A percentile compares a stretch with the other conserved stretches of the same genome.
These are phyloP conservation scores for Hippocampus mohnikei DNA, from an alignment of 2,113 vertebrate species.

Conservation along the genomic window DNA sequence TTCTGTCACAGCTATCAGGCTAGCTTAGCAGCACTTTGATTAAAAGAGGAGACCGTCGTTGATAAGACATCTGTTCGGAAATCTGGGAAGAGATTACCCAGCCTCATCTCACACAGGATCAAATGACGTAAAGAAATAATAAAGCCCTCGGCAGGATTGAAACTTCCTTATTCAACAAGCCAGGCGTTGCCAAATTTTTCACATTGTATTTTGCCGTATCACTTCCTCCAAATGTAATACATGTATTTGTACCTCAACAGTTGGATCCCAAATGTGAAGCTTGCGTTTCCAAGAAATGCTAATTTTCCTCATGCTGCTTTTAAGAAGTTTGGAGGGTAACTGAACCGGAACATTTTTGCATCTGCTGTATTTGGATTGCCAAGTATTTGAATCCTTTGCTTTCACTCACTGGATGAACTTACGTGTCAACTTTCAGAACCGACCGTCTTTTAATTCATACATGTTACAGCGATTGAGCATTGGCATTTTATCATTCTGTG, in stretches of 20 bases:
- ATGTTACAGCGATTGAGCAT: not conserved
- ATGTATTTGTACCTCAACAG: not conserved
- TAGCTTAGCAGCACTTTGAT: slow-evolving; percentile 72
- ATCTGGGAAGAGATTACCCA: slow-evolving; percentile 69
- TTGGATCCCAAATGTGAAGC: not conserved
- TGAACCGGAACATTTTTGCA: not conserved
- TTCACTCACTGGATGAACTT: not conserved
- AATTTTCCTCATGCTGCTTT: too few species aligned
- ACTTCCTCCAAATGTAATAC: too few species aligned
- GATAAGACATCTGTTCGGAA: slow-evolving; percentile 68
- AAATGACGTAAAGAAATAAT: slow-evolving; percentile 57
- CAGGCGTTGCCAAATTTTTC: not conserved
- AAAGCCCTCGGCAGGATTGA: slow-evolving; percentile 43
- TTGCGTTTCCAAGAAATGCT: too few species aligned
- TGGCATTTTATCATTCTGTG: not conserved
- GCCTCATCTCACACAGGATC: slow-evolving; percentile 54
- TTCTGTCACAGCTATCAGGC: slow-evolving; percentile 50
- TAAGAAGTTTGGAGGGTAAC: not conserved
- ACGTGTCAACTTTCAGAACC: not conserved
- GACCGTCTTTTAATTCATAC: not conserved
- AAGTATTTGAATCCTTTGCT: not conserved
- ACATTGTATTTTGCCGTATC: not conserved
- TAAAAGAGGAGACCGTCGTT: slow-evolving; percentile 66
- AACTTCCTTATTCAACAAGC: slow-evolving; percentile 15
- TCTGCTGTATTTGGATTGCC: too few species aligned